phyloP scores from a whole-genome alignment of 2,888 invertebrate species.

The Diplolepis rosae region DNA sequence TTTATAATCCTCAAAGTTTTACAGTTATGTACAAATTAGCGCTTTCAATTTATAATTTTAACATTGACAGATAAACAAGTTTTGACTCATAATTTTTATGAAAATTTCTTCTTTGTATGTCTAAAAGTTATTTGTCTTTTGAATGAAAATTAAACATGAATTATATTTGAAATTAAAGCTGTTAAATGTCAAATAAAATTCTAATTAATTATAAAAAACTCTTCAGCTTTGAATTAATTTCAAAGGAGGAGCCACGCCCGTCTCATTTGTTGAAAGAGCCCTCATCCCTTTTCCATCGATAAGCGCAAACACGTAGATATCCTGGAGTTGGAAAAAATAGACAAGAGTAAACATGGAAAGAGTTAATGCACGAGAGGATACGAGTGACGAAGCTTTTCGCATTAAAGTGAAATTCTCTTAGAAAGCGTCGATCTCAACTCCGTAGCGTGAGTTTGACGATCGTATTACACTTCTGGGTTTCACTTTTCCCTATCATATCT shows the following conservation, averaged over 20 bases:
- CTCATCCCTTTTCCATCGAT: neutral
- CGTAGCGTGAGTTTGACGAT: constrained; percentile 5
- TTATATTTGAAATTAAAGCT: too few relatives aligned
- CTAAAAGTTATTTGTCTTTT: too few relatives aligned
- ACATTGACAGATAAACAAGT: too few relatives aligned
- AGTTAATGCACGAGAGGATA: neutral
- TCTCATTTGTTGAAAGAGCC: constrained; percentile 9
- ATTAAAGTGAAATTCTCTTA: neutral
- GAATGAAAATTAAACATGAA: too few relatives aligned
- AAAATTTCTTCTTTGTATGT: too few relatives aligned
- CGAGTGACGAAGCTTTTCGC: constrained; percentile 5
- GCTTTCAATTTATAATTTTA: too few relatives aligned
- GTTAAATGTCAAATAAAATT: too few relatives aligned
- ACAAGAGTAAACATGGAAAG: neutral
- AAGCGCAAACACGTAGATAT: neutral
- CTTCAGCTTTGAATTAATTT: constrained; percentile 11
- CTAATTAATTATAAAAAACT: constrained; percentile 10
- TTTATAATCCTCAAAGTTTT: too few relatives aligned
- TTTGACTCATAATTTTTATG: too few relatives aligned
- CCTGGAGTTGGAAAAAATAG: neutral
- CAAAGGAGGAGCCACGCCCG: constrained; percentile 8
- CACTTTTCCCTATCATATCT: neutral
- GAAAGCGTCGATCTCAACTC: neutral
- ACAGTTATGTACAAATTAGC: too few relatives aligned
- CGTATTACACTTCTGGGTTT: neutral